Conservation (phyloP, 2,113 vertebrate genomes). For the Pleuronectes platessa region DNA sequence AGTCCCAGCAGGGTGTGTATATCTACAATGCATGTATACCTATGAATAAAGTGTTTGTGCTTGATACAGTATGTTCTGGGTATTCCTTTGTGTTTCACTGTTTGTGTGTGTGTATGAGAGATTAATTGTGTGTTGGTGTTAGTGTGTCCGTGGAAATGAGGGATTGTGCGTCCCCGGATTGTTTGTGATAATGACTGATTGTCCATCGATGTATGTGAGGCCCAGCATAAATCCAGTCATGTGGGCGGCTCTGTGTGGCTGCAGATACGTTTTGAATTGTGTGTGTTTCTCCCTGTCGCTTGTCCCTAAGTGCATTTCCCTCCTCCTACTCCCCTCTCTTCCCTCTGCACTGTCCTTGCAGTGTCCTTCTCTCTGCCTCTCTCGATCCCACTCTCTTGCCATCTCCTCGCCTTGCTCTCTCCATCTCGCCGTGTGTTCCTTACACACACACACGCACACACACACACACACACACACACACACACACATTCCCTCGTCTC, state of each 20-base stretch:
- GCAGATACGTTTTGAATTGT: conserved; percentile 22
- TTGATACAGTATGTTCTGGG: not conserved
- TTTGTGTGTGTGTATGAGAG: conserved; percentile 23
- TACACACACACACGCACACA: conserved; percentile 6
- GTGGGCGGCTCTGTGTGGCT: conserved; percentile 12
- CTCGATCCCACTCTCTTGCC: conserved; percentile 61
- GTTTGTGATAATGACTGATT: conserved; percentile 62
- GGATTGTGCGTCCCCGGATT: conserved; percentile 46
- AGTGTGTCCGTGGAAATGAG: conserved; percentile 66
- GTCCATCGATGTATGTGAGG: conserved; percentile 54
- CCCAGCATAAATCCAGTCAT: conserved; percentile 41
- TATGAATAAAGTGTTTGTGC: conserved; percentile 1
- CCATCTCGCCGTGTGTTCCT: conserved; percentile 48
- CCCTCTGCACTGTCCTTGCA: conserved; percentile 81
- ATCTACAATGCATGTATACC: conserved; percentile 7
- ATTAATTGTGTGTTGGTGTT: conserved; percentile 58
- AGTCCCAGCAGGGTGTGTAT: not conserved
- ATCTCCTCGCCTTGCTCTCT: conserved; percentile 63
- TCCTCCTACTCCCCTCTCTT: conserved; percentile 67
- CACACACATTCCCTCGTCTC: not conserved
- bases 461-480: conserved; percentile 2
- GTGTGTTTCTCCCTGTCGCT: conserved; percentile 40
- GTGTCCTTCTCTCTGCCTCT: conserved; percentile 74
- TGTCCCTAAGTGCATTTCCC: conserved; percentile 68
- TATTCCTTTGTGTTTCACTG: conserved; percentile 3